These are phyloP conservation scores for Rhopalosiphum nymphaeae DNA, from an alignment of 2,888 invertebrate species.

Conservation along the genomic window DNA sequence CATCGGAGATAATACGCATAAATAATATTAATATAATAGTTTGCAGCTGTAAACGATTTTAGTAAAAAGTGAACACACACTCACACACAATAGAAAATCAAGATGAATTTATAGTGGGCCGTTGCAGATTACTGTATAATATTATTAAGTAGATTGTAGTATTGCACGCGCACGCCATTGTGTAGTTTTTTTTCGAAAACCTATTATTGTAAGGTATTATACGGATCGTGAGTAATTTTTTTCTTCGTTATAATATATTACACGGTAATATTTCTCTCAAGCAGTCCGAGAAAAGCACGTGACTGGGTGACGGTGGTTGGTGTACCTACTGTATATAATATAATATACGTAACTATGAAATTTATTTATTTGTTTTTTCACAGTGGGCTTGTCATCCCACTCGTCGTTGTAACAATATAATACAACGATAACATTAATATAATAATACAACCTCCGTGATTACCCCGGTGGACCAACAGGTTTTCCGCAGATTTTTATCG, in stretches of 20 bases:
- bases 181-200: neutral
- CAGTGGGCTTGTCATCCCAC: neutral
- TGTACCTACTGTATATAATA: neutral
- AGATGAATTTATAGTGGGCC: neutral
- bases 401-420: slow-evolving; percentile 1
- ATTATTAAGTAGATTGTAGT: neutral
- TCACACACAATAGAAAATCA: slow-evolving; percentile 8
- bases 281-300: neutral
- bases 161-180: neutral
- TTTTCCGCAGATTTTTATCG: neutral
- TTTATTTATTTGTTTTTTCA: neutral
- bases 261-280: neutral
- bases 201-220: neutral
- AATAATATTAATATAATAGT: neutral
- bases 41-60: neutral
- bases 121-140: neutral
- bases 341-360: neutral
- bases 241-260: neutral
- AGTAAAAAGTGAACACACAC: neutral
- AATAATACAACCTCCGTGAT: neutral
- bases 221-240: neutral
- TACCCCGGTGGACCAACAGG: neutral
- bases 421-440: neutral
- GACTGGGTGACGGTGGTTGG: neutral
- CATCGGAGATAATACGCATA: neutral